phyloP scores from a whole-genome alignment of 2,797 vertebrate species.

The Neosilurus mollespiculum region DNA sequence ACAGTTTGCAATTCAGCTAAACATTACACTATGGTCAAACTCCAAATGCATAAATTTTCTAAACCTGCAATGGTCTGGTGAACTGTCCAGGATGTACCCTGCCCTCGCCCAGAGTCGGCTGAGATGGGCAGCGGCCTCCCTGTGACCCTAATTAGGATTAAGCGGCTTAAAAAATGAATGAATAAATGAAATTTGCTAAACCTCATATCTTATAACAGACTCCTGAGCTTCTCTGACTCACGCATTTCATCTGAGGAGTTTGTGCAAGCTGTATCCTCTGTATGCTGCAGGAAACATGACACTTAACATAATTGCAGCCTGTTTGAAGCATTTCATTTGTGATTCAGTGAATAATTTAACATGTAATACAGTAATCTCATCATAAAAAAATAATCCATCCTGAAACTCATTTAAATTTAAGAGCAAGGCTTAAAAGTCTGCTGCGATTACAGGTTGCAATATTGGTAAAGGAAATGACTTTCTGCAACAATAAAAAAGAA shows the following conservation, averaged over 20 bases:
- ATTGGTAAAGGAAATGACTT: background rate
- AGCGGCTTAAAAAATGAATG: too few species aligned
- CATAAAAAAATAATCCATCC: background rate
- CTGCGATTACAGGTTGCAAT: background rate
- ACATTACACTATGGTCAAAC: background rate
- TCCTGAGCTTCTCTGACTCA: background rate
- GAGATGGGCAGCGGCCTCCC: too few species aligned
- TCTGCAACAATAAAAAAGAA: background rate
- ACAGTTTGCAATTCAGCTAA: background rate
- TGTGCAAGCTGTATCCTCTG: slow-evolving; percentile 1
- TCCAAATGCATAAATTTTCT: background rate
- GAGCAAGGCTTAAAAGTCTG: background rate
- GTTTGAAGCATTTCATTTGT: slow-evolving; percentile 23
- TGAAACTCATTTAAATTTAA: slow-evolving; percentile 4
- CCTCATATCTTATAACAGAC: background rate
- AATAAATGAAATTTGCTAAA: too few species aligned
- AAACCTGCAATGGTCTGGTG: background rate
- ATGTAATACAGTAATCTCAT: background rate
- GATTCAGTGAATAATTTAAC: slow-evolving; percentile 23
- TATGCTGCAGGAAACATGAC: slow-evolving; percentile 24
- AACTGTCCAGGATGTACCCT: too few species aligned
- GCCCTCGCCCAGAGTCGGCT: too few species aligned
- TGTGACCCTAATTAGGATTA: too few species aligned
- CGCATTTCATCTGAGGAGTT: slow-evolving; percentile 13
- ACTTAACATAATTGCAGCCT: slow-evolving; percentile 15